A percentile compares a stretch with the other conserved stretches of the same genome.
Conservation (phyloP, 2,797 vertebrate species). For the Uromys caudimaculatus region DNA sequence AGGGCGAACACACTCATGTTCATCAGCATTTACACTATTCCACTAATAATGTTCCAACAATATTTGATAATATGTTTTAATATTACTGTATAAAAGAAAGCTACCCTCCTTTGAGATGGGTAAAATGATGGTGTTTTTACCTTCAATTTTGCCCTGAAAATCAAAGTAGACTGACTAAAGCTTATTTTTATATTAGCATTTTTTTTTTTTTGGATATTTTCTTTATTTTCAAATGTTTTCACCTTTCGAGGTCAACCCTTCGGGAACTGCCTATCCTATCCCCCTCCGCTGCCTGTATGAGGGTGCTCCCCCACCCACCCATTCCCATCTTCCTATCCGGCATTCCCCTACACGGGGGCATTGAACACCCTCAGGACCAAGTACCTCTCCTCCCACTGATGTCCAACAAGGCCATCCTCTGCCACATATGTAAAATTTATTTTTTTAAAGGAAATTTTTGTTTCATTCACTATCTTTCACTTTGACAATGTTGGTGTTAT, state of each 20-base stretch:
- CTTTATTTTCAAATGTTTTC: too few relatives aligned
- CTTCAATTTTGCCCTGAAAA: not conserved
- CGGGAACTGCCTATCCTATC: too few relatives aligned
- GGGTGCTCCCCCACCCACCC: too few relatives aligned
- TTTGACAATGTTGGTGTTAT: not conserved
- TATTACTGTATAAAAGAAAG: constrained; percentile 18
- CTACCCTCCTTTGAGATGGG: not conserved
- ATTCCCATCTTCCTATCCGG: too few relatives aligned
- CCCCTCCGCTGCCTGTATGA: too few relatives aligned
- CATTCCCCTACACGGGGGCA: too few relatives aligned
- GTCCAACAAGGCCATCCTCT: too few relatives aligned
- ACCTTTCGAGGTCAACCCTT: too few relatives aligned
- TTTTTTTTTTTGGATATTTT: too few relatives aligned
- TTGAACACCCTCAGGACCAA: too few relatives aligned
- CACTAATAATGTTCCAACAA: not conserved
- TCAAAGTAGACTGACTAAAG: not conserved
- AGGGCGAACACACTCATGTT: not conserved
- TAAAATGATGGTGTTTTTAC: not conserved
- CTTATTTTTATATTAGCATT: not conserved
- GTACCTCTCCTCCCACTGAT: too few relatives aligned
- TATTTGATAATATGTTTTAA: constrained; percentile 23
- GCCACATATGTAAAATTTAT: not conserved
- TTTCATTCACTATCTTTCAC: not conserved
- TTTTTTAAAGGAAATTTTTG: not conserved
- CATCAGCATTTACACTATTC: not conserved